These are phyloP conservation scores for Fulica atra DNA, from an alignment of 2,113 vertebrate genomes.

Conservation along the genomic window DNA sequence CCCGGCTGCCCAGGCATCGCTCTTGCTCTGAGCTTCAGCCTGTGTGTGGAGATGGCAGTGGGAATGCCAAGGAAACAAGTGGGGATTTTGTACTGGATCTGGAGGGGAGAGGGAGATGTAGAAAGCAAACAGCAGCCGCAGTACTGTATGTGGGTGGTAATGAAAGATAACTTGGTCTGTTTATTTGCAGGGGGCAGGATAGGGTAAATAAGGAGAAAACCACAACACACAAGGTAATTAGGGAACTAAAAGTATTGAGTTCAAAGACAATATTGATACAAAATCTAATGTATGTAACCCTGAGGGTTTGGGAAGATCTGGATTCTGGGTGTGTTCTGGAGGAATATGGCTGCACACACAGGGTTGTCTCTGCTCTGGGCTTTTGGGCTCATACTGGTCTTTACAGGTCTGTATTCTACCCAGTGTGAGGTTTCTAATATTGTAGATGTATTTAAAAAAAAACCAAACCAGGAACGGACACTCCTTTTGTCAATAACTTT, in stretches of 20 bases:
- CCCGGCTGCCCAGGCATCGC: rapidly evolving
- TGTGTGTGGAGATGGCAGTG: not conserved
- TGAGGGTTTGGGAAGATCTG: rapidly evolving
- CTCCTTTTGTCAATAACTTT: not conserved
- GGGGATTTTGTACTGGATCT: not conserved
- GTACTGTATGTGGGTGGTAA: not conserved
- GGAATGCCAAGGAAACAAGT: not conserved
- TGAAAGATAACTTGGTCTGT: not conserved
- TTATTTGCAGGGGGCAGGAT: not conserved
- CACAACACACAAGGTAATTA: not conserved
- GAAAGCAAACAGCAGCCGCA: not conserved
- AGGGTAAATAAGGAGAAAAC: not conserved
- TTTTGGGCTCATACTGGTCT: not conserved
- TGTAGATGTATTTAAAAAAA: not conserved
- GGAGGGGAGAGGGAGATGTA: not conserved
- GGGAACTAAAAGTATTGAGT: not conserved
- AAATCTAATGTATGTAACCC: not conserved
- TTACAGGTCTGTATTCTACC: not conserved
- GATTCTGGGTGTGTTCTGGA: not conserved
- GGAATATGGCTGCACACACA: rapidly evolving
- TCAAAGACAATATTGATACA: not conserved
- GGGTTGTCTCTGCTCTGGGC: not conserved
- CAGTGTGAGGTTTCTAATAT: not conserved
- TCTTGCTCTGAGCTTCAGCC: not conserved
- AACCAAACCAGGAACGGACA: not conserved